A percentile compares a stretch with the other conserved stretches of the same genome.
Conservation (phyloP, 2,888 invertebrate genomes). For the Achlya flavicornis region DNA sequence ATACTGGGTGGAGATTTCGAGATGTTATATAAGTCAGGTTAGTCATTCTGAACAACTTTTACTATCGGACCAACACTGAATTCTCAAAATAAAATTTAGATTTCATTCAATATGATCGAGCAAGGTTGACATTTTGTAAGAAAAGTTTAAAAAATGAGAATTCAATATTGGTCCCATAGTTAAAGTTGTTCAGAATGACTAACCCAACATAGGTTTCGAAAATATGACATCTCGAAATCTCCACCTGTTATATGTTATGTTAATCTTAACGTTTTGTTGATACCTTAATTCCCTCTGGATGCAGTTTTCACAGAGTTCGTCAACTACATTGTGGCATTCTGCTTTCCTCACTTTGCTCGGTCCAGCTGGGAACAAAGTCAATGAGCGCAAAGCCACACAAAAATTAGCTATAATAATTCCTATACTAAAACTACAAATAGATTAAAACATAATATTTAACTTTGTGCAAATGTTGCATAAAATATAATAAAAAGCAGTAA, state of each 20-base stretch:
- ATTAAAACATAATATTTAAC: background rate
- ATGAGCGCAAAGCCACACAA: slow-evolving; percentile 71
- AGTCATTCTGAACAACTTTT: no score
- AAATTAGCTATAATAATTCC: slow-evolving; percentile 8
- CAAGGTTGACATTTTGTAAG: no score
- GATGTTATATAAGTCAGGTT: no score
- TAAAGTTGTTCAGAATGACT: no score
- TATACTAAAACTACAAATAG: background rate
- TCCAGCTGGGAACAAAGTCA: slow-evolving; percentile 76
- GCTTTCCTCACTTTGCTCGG: slow-evolving; percentile 60
- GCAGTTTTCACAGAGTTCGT: slow-evolving; percentile 61
- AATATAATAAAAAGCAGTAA: background rate
- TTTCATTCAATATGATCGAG: no score
- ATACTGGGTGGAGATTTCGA: no score
- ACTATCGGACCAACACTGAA: no score
- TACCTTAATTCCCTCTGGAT: slow-evolving; percentile 66
- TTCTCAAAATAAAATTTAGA: no score
- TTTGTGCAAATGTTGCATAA: slow-evolving; percentile 2
- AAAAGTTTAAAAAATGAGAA: no score
- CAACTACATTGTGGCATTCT: slow-evolving; percentile 47
- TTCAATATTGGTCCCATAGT: no score
- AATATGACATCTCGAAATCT: no score
- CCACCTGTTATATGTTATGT: slow-evolving; percentile 44
- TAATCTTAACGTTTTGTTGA: slow-evolving; percentile 54
- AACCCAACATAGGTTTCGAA: no score